Conservation (phyloP, 2,797 vertebrate genomes). For the Lepidocolaptes lacrymiger region DNA sequence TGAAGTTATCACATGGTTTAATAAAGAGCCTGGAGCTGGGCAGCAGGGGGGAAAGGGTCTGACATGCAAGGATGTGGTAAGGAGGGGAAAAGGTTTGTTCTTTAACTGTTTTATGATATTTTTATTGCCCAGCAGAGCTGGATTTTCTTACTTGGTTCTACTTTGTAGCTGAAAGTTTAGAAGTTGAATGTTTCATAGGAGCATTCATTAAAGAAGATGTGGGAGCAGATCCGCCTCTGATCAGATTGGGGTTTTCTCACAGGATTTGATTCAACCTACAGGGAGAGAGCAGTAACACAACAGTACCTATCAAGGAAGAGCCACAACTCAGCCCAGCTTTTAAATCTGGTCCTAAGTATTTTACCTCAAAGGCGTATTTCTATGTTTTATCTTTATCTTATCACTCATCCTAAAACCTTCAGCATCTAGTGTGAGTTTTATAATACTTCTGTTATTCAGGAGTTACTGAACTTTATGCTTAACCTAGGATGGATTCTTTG, state of each 20-base stretch:
- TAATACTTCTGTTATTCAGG: not conserved
- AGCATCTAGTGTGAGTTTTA: not conserved
- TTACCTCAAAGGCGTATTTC: not conserved
- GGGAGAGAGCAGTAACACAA: not conserved
- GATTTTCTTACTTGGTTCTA: not conserved
- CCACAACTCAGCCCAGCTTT: not conserved
- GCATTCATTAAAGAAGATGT: not conserved
- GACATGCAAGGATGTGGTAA: not conserved
- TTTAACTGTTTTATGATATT: not conserved
- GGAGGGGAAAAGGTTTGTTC: not conserved
- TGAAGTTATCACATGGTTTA: rapidly evolving
- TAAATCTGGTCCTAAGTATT: not conserved
- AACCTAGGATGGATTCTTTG: not conserved
- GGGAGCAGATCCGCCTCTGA: not conserved
- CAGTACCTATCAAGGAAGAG: not conserved
- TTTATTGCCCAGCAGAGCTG: not conserved
- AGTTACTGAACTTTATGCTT: not conserved
- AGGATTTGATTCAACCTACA: not conserved
- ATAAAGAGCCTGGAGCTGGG: not conserved
- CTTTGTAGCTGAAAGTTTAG: not conserved
- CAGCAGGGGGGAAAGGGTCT: not conserved
- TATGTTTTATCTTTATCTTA: not conserved
- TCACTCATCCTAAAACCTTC: not conserved
- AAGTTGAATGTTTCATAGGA: not conserved
- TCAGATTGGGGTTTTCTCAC: not conserved